These are phyloP conservation scores for Andrena bucephala DNA, from an alignment of 2,888 invertebrate genomes.

Conservation along the genomic window DNA sequence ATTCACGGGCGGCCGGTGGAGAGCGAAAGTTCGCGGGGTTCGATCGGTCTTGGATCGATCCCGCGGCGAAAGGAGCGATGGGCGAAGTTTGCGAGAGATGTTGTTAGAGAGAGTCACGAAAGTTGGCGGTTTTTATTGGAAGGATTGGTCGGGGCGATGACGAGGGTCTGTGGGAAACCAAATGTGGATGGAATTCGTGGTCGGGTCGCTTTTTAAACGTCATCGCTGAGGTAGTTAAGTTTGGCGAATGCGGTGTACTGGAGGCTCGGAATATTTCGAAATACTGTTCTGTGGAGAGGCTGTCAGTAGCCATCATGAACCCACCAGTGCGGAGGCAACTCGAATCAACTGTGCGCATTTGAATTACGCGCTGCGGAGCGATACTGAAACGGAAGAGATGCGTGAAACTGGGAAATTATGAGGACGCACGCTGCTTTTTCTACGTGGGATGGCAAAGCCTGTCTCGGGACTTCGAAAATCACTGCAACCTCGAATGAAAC, in stretches of 20 bases:
- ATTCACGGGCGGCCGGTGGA: slow-evolving; percentile 36
- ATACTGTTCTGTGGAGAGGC: slow-evolving; percentile 19
- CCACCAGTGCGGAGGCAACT: slow-evolving; percentile 29
- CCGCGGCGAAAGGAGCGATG: slow-evolving; percentile 16
- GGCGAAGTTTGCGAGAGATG: background rate
- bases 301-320: slow-evolving; percentile 23
- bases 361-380: slow-evolving; percentile 39
- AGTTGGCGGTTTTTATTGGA: background rate
- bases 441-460: background rate
- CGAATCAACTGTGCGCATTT: slow-evolving; percentile 30
- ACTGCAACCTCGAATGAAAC: no score
- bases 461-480: background rate
- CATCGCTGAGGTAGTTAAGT: background rate
- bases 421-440: slow-evolving; percentile 11
- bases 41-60: slow-evolving; percentile 58
- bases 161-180: slow-evolving; percentile 1
- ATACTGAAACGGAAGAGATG: slow-evolving; percentile 19
- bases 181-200: slow-evolving; percentile 12
- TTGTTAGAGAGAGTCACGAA: no score
- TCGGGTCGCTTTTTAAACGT: background rate
- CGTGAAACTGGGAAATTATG: slow-evolving; percentile 39
- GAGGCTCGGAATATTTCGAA: slow-evolving; percentile 27
- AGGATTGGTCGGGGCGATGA: no score
- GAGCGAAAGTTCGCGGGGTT: slow-evolving; percentile 61
- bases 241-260: no score